Evolutionary conservation across 1,140 invertebrate genomes (phyloP).

Genomic region (Caenorhabditis briggsae): DNA sequence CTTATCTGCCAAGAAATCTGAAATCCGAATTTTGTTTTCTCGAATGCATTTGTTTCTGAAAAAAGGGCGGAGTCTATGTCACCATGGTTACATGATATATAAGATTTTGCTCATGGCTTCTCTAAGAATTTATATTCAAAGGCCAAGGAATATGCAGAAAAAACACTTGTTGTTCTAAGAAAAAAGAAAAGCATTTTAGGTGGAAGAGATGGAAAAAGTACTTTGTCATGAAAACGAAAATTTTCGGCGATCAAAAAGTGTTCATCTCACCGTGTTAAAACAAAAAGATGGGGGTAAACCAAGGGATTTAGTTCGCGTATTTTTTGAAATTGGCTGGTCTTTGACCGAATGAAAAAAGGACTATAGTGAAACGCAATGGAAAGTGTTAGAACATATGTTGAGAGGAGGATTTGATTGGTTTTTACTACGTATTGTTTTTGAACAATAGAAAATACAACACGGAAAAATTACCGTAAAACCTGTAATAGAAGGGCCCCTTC

Average conservation of each 20-base stretch:
- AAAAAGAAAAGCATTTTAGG: too few relatives aligned
- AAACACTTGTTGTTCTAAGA: not conserved
- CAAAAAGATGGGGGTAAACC: conserved; percentile 19
- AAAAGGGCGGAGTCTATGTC: not conserved
- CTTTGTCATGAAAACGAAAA: not conserved
- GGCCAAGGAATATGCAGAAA: not conserved
- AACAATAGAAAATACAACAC: too few relatives aligned
- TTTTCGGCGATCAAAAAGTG: conserved; percentile 3
- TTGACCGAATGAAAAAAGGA: conserved; percentile 37
- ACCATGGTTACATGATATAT: not conserved
- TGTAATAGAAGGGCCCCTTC: too few relatives aligned
- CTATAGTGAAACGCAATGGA: not conserved
- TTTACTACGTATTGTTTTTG: too few relatives aligned
- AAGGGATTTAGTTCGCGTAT: not conserved
- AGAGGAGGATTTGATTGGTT: not conserved
- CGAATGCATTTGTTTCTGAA: not conserved
- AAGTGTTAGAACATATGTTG: conserved; percentile 42
- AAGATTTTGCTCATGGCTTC: not conserved
- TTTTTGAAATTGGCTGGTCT: conserved; percentile 31
- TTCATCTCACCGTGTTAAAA: not conserved
- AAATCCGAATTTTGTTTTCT: not conserved
- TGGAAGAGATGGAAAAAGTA: not conserved
- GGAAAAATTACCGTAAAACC: too few relatives aligned
- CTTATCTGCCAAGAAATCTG: not conserved
- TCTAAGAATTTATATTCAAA: not conserved